Percentiles rank a stretch among this genome's conserved stretches.
Evolutionary conservation across 2,113 vertebrate genomes (phyloP).

Genomic region (Pseudorhombus dupliciocellatus): DNA sequence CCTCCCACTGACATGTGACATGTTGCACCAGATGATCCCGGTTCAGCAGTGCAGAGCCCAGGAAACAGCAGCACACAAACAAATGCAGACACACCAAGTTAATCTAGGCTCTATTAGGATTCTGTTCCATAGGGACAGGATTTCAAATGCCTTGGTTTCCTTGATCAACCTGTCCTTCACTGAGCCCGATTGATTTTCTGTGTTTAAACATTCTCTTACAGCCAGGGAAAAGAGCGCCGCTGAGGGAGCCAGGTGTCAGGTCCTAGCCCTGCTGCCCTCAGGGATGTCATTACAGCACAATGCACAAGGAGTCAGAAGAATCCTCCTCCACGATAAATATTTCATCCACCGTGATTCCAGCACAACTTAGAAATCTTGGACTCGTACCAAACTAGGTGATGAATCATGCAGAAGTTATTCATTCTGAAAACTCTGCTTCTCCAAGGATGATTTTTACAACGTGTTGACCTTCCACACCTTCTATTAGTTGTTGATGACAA

Average conservation of each 20-base stretch:
- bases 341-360: constrained; percentile 12
- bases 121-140: neutral
- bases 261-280: constrained; percentile 48
- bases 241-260: constrained; percentile 43
- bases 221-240: neutral
- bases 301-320: constrained; percentile 14
- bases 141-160: neutral
- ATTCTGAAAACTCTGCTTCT: neutral
- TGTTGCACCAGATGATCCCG: constrained; percentile 35
- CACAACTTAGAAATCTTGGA: neutral
- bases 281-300: constrained; percentile 40
- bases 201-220: constrained; percentile 19
- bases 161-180: constrained; percentile 5
- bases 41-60: constrained; percentile 8
- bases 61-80: constrained; percentile 22
- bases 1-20: too few relatives aligned
- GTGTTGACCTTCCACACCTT: neutral
- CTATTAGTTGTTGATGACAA: neutral
- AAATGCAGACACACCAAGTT: constrained; percentile 3
- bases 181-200: constrained; percentile 18
- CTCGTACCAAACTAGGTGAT: neutral
- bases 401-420: neutral
- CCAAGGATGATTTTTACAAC: constrained; percentile 5
- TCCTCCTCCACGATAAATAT: constrained; percentile 41
- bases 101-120: constrained; percentile 12